Percentiles rank a stretch among this genome's conserved stretches.
phyloP scores from a whole-genome alignment of 2,113 vertebrate genomes.

The Sprattus sprattus region DNA sequence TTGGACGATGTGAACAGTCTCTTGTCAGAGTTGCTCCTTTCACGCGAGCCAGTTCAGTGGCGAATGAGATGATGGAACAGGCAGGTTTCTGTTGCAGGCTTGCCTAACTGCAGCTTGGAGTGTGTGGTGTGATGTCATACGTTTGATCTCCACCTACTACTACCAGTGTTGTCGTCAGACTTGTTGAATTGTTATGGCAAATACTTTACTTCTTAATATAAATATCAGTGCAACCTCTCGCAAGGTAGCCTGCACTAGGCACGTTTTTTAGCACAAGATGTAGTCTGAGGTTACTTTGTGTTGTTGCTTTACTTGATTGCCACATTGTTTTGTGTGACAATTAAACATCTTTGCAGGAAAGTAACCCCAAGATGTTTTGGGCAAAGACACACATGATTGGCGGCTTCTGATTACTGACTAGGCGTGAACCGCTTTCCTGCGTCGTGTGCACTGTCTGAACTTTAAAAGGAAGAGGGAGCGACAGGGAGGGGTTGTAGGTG shows the following conservation, averaged over 20 bases:
- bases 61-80: background rate
- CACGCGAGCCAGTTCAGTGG: background rate
- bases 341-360: background rate
- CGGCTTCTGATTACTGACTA: background rate
- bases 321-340: background rate
- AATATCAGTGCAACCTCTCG: background rate
- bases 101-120: background rate
- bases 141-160: background rate
- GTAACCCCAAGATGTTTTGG: background rate
- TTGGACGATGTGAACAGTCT: background rate
- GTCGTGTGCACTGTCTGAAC: background rate
- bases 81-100: background rate
- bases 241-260: background rate
- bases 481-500: conserved; percentile 3
- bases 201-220: background rate
- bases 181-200: background rate
- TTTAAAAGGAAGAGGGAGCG: conserved; percentile 8
- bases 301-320: background rate
- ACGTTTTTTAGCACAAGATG: background rate
- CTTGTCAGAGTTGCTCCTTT: background rate
- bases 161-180: background rate
- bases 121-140: conserved; percentile 14
- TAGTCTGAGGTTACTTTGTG: too few species aligned
- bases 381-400: background rate
- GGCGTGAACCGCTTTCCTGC: background rate